Base-by-base conservation (phyloP, 2,113 vertebrate species). In the Otocyon megalotis region DNA sequence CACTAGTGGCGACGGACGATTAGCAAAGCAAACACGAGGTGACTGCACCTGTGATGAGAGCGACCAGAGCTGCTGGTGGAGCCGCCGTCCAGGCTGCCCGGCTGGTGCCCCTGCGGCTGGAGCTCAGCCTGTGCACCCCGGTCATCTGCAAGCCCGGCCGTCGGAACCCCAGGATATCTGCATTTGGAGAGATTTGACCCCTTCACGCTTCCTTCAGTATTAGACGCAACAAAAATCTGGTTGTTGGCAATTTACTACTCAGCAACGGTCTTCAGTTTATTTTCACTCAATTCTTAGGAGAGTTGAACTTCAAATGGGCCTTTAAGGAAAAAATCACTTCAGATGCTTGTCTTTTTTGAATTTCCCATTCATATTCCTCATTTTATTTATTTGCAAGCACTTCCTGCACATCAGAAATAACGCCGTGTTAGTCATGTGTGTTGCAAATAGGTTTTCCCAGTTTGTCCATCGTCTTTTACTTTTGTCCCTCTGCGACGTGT, bases 331-430 rank as follows among this genome's bases (percentile, higher is more conserved):
- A 19, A 69, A 77, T 50, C 24, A 93, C 72, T 82, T 94, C 48
- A 26, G 13, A 50, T 93, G 37, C 91, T 60, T 63, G n/a, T 93
- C 48, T 85, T 53, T 91, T 76, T 74, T 71, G 30, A 86, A 92
- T 65, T 94, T 93, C 8, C 32, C 35, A n/a, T 50, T 95, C 48
- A 35, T 74, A 71, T 37, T 87, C 35, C 17, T 88, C n/a, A 62
- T 43, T 93, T 72, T 90, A 94, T 60, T 95, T 91, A 93, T 65
- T 85, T 96, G 50, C 28, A 96, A 86, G 17, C 0, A 48, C 65
- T 95, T 93, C 88, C 79, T 95, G 71, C 13, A 67, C 65, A 87
- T 65, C 15, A 77, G 93, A 85, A 88, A 83, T 48, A 87, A 79
- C 60, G 94, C 87, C 88, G 72, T 84, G 62, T 87, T 84, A 72